A percentile compares a stretch with the other conserved stretches of the same genome.
Evolutionary conservation across 2,888 invertebrate species (phyloP).

Genomic region (Epsilonema sp.): DNA sequence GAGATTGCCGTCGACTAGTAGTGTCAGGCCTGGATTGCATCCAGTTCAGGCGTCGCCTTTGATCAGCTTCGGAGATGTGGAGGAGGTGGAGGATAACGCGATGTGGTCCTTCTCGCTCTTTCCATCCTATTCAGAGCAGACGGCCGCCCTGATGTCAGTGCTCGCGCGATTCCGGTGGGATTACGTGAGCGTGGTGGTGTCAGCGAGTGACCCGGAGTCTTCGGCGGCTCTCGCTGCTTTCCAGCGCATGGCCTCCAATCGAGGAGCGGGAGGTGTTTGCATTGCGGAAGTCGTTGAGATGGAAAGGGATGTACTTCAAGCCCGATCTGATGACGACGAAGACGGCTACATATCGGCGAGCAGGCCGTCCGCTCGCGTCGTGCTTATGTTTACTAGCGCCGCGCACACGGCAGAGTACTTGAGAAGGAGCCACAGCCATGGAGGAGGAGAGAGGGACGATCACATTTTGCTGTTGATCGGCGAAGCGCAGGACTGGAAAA

Average conservation of each 20-base stretch:
- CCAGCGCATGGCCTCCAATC: conserved; percentile 15
- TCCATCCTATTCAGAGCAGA: too few relatives aligned
- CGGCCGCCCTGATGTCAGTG: conserved; percentile 1
- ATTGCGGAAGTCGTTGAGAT: conserved; percentile 16
- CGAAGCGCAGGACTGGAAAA: conserved; percentile 23
- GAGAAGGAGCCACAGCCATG: not conserved
- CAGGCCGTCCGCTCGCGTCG: conserved; percentile 19
- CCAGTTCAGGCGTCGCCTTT: not conserved
- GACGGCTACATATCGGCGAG: too few relatives aligned
- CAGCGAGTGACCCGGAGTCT: conserved; percentile 14
- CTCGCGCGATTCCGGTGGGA: conserved; percentile 4
- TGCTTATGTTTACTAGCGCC: conserved; percentile 18
- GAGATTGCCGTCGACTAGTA: too few relatives aligned
- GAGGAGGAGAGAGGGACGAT: too few relatives aligned
- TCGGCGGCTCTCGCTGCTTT: conserved; percentile 19
- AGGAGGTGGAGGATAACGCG: too few relatives aligned
- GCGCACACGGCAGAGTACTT: conserved; percentile 11
- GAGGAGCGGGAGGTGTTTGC: conserved; percentile 19
- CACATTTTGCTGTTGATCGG: conserved; percentile 21
- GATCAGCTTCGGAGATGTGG: not conserved
- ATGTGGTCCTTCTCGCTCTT: too few relatives aligned
- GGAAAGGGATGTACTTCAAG: too few relatives aligned
- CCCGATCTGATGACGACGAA: too few relatives aligned
- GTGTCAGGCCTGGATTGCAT: too few relatives aligned
- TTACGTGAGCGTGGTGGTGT: conserved; percentile 6